Conservation (phyloP, 2,888 invertebrate species). For the Thymelicus lineola region DNA sequence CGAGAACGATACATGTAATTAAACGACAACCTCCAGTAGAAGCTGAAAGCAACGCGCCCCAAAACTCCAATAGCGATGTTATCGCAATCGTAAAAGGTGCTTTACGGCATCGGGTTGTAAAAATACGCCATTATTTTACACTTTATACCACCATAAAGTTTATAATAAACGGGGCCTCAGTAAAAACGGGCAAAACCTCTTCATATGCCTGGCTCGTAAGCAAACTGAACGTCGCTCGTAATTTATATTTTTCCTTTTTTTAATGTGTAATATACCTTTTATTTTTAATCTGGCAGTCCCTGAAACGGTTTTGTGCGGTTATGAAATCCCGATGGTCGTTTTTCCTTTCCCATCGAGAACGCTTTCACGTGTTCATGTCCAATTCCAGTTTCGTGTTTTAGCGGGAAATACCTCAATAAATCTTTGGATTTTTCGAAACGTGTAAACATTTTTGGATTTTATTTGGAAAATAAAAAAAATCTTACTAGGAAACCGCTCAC, state of each 20-base stretch:
- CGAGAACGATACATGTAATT: slow-evolving; percentile 38
- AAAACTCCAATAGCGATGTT: slow-evolving; percentile 63
- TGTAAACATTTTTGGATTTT: not conserved
- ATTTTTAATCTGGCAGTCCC: slow-evolving; percentile 34
- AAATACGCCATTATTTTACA: slow-evolving; percentile 78
- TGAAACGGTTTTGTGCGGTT: slow-evolving; percentile 21
- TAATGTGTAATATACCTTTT: slow-evolving; percentile 35
- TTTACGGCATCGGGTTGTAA: slow-evolving; percentile 78
- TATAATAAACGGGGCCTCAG: slow-evolving; percentile 76
- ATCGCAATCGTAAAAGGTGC: slow-evolving; percentile 77
- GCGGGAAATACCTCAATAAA: slow-evolving; percentile 24
- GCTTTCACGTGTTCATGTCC: slow-evolving; percentile 17
- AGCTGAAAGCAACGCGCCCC: slow-evolving; percentile 45
- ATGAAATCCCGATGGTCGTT: slow-evolving; percentile 31
- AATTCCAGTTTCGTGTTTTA: not conserved
- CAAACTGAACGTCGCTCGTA: slow-evolving; percentile 37
- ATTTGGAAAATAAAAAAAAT: not conserved
- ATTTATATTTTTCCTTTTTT: slow-evolving; percentile 36
- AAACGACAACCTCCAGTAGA: slow-evolving; percentile 41
- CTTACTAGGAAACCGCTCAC: not conserved
- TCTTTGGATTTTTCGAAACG: slow-evolving; percentile 22
- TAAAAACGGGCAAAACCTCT: slow-evolving; percentile 69
- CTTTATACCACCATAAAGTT: slow-evolving; percentile 79
- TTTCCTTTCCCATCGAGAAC: slow-evolving; percentile 17
- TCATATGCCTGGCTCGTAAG: slow-evolving; percentile 61